Conservation (phyloP, 1,140 invertebrate species). For the Cyrtorhinus lividipennis region DNA sequence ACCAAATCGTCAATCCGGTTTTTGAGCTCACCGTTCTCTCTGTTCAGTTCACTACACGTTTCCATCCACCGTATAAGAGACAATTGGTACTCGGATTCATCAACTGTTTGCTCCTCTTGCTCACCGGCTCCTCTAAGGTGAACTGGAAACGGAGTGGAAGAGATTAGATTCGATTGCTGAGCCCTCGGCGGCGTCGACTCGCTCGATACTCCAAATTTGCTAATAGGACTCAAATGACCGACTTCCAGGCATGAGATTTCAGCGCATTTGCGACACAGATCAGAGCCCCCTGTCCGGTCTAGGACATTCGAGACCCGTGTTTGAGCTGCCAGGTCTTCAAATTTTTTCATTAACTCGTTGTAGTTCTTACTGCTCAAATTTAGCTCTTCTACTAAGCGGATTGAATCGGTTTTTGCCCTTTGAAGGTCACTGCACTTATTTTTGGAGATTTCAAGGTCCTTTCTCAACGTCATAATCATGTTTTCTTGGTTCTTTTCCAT, state of each 20-base stretch:
- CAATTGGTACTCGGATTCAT: not conserved
- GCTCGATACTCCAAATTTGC: not conserved
- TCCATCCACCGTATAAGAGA: constrained; percentile 13
- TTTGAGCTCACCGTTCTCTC: constrained; percentile 2
- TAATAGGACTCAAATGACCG: not conserved
- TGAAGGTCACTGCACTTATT: not conserved
- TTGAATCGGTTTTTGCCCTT: not conserved
- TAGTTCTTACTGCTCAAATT: not conserved
- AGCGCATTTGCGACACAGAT: not conserved
- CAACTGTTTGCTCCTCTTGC: not conserved
- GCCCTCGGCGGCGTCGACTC: not conserved
- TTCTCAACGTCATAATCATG: not conserved
- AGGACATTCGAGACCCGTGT: too few species aligned
- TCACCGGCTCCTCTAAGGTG: constrained; percentile 1
- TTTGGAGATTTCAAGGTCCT: not conserved
- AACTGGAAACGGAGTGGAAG: constrained; percentile 10
- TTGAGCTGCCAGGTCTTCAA: not conserved
- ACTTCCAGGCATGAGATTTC: not conserved
- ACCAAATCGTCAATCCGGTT: not conserved
- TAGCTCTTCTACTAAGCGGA: not conserved
- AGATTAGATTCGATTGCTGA: not conserved
- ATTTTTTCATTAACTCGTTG: not conserved
- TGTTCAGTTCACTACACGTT: not conserved
- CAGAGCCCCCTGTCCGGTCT: too few species aligned
- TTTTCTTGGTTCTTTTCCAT: not conserved